These are phyloP conservation scores for Cheilosia impressa DNA, from an alignment of 2,888 invertebrate genomes.

Conservation along the genomic window DNA sequence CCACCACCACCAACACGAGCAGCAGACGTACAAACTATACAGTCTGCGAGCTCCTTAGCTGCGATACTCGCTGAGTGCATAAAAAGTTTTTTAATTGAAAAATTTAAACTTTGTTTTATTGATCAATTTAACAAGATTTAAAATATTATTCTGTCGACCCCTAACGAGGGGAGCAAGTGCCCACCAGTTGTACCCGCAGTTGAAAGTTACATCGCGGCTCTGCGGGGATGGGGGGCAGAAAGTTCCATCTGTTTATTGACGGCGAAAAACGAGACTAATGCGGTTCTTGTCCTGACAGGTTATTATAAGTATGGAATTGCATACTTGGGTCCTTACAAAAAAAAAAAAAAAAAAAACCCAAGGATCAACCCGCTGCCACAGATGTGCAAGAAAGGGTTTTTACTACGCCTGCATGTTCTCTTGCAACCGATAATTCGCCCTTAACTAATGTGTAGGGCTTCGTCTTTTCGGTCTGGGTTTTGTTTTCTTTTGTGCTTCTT, in stretches of 20 bases:
- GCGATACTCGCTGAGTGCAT: conserved; percentile 37
- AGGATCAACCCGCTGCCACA: conserved; percentile 11
- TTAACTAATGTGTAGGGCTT: conserved; percentile 61
- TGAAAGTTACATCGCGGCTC: conserved; percentile 1
- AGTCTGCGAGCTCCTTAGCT: conserved; percentile 27
- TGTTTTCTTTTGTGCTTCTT: conserved; percentile 26
- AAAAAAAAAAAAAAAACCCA: neutral
- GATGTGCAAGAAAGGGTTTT: conserved; percentile 15
- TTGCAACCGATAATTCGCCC: conserved; percentile 50
- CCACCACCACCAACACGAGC: neutral
- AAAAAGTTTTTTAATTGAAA: conserved; percentile 71
- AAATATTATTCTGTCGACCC: conserved; percentile 69
- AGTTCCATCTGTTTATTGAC: conserved; percentile 65
- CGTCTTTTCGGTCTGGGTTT: conserved; percentile 24
- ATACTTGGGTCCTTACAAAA: conserved; percentile 45
- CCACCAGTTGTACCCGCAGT: neutral
- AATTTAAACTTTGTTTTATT: conserved; percentile 69
- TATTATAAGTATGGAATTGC: conserved; percentile 68
- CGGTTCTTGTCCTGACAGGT: conserved; percentile 66
- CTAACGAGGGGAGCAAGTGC: conserved; percentile 18
- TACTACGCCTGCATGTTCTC: conserved; percentile 17
- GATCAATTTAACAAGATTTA: conserved; percentile 77
- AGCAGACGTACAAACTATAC: conserved; percentile 2
- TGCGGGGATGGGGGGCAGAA: neutral
- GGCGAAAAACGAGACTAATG: conserved; percentile 54